Base-by-base conservation (phyloP, 1,140 invertebrate genomes). In the Teleopsis dalmanni region DNA sequence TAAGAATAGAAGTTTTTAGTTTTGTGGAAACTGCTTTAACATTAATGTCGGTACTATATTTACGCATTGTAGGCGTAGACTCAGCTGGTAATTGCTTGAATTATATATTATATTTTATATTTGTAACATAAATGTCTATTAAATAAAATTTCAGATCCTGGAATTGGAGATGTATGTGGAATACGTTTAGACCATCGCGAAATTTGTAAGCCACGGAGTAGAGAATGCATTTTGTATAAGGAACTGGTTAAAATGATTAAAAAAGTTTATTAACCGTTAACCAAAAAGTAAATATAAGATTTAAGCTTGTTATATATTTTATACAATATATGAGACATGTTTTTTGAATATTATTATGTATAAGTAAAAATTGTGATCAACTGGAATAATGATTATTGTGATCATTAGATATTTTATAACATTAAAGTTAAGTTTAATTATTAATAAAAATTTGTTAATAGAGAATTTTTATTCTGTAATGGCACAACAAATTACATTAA, bases 131-230 rank as follows among this genome's bases (percentile, higher is more conserved):
- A 9, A n/a, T n/a, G n/a, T n/a, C n/a, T n/a, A n/a, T n/a, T n/a
- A n/a, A n/a, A n/a, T n/a, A n/a, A n/a, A n/a, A n/a, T 19, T 29
- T 14, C 60, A 84, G 82, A 84, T 75, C 78, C 81, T 1, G 81
- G 80, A 18, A 73, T 83, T 35, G 83, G 82, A 3, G 72, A 76
- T 19, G 71, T 82, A 29, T 79, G 76, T 50, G 81, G 79, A 11
- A 80, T 84, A 22, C 78, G 78, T 0, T 71, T 84, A 37, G 82
- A 84, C 65, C 82, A 85, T 65, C 64, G 81, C 19, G 80, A 84
- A 65, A 84, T 85, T 50, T 85, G 82, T 70, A 85, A 85, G 59
- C 82, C 82, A 0, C 75, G 79, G 16, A 78, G 77, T 41, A 71
- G 82, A 10, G 64, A 75, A 37, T 84, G 82, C 54, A 78, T 81